Conservation (phyloP, 2,888 invertebrate species). For the Cancer borealis region DNA sequence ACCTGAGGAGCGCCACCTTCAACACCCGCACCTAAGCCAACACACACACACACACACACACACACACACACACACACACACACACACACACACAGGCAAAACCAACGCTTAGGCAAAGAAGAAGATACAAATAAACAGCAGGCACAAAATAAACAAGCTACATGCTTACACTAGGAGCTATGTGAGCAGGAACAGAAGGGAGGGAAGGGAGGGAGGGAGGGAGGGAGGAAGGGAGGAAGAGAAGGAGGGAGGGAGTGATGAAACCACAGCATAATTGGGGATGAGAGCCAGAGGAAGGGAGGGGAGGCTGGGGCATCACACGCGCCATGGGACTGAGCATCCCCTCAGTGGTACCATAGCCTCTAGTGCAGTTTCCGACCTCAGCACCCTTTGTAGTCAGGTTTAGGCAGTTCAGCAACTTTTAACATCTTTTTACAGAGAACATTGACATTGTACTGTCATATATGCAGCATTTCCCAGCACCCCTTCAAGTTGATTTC, state of each 20-base stretch:
- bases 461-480: no score
- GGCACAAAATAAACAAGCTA: neutral
- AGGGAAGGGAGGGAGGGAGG: slow-evolving; percentile 22
- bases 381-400: no score
- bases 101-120: neutral
- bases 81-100: no score
- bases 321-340: no score
- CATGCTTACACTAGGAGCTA: neutral
- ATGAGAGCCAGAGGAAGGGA: neutral
- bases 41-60: no score
- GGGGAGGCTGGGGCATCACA: neutral
- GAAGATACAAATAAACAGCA: neutral
- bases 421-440: no score
- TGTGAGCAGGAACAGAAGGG: slow-evolving; percentile 25
- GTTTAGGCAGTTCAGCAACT: no score
- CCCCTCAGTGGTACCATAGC: no score
- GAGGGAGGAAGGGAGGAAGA: neutral
- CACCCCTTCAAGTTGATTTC: no score
- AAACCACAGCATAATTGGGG: neutral
- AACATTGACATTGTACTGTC: no score
- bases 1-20: neutral
- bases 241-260: slow-evolving; percentile 50
- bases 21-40: neutral
- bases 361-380: no score
- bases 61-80: no score